Evolutionary conservation across 2,888 invertebrate species (phyloP).

Genomic region (Ectropis crepuscularia): DNA sequence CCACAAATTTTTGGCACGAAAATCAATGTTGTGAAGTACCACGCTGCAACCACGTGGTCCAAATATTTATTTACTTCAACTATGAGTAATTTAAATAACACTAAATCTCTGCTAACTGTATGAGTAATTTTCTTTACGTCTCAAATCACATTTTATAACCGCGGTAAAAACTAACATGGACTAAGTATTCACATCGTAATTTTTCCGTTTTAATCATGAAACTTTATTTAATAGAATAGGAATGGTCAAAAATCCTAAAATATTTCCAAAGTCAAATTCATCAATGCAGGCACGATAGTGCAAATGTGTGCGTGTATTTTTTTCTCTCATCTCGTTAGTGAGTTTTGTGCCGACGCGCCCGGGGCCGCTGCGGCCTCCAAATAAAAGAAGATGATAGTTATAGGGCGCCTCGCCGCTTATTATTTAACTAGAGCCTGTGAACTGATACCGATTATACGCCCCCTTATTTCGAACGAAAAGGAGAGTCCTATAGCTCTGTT

Average conservation of each 20-base stretch:
- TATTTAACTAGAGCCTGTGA: slow-evolving; percentile 80
- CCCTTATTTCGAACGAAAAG: slow-evolving; percentile 58
- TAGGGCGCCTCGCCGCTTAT: slow-evolving; percentile 75
- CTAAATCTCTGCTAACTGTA: slow-evolving; percentile 2
- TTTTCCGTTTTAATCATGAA: slow-evolving; percentile 15
- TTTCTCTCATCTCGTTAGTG: slow-evolving; percentile 76
- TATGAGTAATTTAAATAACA: slow-evolving; percentile 13
- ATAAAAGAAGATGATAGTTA: slow-evolving; percentile 81
- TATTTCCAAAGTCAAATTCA: slow-evolving; percentile 60
- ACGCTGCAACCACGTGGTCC: slow-evolving; percentile 22
- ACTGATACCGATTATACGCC: slow-evolving; percentile 73
- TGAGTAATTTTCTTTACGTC: slow-evolving; percentile 8
- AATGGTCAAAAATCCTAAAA: slow-evolving; percentile 47
- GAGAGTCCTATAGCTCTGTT: slow-evolving; percentile 50
- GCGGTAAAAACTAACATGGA: background rate
- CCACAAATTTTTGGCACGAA: slow-evolving; percentile 23
- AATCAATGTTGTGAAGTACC: slow-evolving; percentile 15
- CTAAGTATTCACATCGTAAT: background rate
- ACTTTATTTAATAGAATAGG: slow-evolving; percentile 45
- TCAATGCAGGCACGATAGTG: slow-evolving; percentile 63
- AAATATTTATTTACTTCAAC: slow-evolving; percentile 16
- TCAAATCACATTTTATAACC: slow-evolving; percentile 1
- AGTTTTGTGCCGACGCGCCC: slow-evolving; percentile 68
- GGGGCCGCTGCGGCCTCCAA: slow-evolving; percentile 67
- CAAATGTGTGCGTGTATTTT: slow-evolving; percentile 66